These are phyloP conservation scores for Coryphaenoides rupestris DNA, from an alignment of 2,113 vertebrate genomes.

Conservation along the genomic window DNA sequence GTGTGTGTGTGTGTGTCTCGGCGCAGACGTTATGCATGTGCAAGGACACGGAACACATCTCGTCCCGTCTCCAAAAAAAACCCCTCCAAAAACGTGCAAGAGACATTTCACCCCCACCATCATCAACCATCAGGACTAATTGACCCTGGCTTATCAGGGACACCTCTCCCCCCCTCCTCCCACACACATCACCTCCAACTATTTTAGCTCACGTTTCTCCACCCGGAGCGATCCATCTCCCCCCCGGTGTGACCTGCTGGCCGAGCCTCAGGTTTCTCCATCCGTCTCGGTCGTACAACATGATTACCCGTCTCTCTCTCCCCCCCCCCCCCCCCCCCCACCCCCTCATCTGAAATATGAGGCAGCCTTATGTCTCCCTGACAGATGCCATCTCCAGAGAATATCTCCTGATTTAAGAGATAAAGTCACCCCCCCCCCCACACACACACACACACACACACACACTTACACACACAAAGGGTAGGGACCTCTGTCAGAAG, in stretches of 20 bases:
- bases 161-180: slow-evolving; percentile 51
- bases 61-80: slow-evolving; percentile 8
- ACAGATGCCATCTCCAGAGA: slow-evolving; percentile 32
- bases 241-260: slow-evolving; percentile 54
- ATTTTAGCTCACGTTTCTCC: slow-evolving; percentile 57
- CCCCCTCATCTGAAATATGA: slow-evolving; percentile 65
- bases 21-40: background rate
- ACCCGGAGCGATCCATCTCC: slow-evolving; percentile 55
- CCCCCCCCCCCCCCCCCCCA: no score
- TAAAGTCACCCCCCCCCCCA: slow-evolving; percentile 28
- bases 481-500: slow-evolving; percentile 33
- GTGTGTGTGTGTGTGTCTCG: no score
- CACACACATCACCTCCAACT: no score
- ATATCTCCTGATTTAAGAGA: slow-evolving; percentile 55
- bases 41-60: slow-evolving; percentile 18
- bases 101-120: slow-evolving; percentile 42
- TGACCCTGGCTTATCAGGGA: slow-evolving; percentile 56
- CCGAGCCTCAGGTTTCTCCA: slow-evolving; percentile 62
- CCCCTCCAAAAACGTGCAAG: no score
- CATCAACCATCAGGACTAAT: slow-evolving; percentile 62
- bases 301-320: slow-evolving; percentile 53
- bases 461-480: no score
- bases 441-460: no score
- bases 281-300: slow-evolving; percentile 62
- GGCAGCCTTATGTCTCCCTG: slow-evolving; percentile 42